Evolutionary conservation across 2,797 vertebrate species (phyloP).

Genomic region (Channa striata): DNA sequence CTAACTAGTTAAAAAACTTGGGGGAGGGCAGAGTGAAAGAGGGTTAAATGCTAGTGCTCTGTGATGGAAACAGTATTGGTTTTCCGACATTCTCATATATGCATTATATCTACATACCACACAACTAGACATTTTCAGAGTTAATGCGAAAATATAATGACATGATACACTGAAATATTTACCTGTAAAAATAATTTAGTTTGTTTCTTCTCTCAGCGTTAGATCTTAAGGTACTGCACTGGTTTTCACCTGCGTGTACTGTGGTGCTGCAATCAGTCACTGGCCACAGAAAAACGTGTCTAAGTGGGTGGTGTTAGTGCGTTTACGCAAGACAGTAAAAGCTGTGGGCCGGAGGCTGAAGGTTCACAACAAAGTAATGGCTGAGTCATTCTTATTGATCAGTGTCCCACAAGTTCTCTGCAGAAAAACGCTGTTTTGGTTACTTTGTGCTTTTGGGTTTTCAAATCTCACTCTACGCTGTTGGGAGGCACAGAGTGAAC

Average conservation of each 20-base stretch:
- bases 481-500: slow-evolving; percentile 1
- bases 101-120: not conserved
- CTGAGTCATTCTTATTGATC: slow-evolving; percentile 66
- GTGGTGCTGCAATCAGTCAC: slow-evolving; percentile 1
- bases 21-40: no score
- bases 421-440: slow-evolving; percentile 35
- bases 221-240: not conserved
- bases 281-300: not conserved
- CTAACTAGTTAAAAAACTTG: no score
- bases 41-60: no score
- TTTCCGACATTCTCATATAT: not conserved
- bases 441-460: slow-evolving; percentile 38
- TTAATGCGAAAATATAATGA: not conserved
- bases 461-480: slow-evolving; percentile 31
- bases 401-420: slow-evolving; percentile 20
- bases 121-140: no score
- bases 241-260: slow-evolving; percentile 2
- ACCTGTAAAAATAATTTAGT: not conserved
- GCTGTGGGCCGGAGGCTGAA: slow-evolving; percentile 13
- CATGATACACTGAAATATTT: no score
- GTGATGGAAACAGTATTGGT: not conserved
- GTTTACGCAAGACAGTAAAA: slow-evolving; percentile 22
- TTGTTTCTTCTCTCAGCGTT: not conserved
- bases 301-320: slow-evolving; percentile 13
- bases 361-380: slow-evolving; percentile 41